Evolutionary conservation across 2,113 vertebrate genomes (phyloP).

Genomic region (Nettapus auritus): DNA sequence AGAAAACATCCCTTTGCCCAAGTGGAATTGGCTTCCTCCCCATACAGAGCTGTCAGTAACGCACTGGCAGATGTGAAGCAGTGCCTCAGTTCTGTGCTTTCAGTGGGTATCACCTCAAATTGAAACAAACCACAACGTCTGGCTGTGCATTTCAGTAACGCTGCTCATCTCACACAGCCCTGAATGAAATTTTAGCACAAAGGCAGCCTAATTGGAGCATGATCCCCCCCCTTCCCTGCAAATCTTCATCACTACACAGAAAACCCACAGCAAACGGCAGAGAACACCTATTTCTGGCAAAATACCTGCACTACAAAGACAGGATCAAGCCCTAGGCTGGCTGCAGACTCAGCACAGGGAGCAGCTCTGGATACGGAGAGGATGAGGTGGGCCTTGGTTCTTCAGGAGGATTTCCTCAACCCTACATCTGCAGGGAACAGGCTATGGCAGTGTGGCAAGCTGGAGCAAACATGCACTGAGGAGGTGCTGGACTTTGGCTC

Average conservation of each 20-base stretch:
- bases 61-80: constrained; percentile 49
- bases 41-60: constrained; percentile 55
- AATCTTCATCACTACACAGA: constrained; percentile 58
- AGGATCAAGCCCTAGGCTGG: not conserved
- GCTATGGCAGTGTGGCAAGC: not conserved
- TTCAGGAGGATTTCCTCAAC: not conserved
- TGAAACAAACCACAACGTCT: constrained; percentile 61
- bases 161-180: constrained; percentile 20
- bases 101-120: constrained; percentile 63
- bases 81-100: constrained; percentile 43
- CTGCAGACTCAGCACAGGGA: not conserved
- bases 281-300: constrained; percentile 11
- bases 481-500: not conserved
- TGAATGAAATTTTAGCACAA: constrained; percentile 33
- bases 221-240: constrained; percentile 35
- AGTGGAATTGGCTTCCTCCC: constrained; percentile 54
- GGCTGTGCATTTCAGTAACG: constrained; percentile 36
- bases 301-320: not conserved
- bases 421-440: not conserved
- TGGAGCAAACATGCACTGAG: not conserved
- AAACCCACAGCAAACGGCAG: constrained; percentile 22
- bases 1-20: constrained; percentile 67
- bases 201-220: constrained; percentile 37
- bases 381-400: not conserved
- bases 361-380: not conserved